Base-by-base conservation (phyloP, 2,888 invertebrate genomes). In the Linnaemya vulpina region DNA sequence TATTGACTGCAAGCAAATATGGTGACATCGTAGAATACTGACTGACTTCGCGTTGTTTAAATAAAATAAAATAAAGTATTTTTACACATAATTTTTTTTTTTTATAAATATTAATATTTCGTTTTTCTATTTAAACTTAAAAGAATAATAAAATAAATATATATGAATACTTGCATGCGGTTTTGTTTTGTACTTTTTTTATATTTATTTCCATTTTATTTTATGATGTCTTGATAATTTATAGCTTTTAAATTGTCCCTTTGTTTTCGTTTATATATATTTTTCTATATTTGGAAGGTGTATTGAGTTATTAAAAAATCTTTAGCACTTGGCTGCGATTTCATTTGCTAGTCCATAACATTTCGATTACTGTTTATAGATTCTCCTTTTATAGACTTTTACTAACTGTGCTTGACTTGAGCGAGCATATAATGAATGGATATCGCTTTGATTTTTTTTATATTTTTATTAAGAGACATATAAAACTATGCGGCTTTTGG, bases 201-300 rank as follows among this genome's bases (percentile, higher is more conserved):
- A 38, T 67, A 74, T 80, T 80, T 74, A 74, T 70, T 71, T 70
- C 38, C 22, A 49, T 81, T 81, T 81, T 67, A 65, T 67, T 83
- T 83, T 73, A 76, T 70, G 76, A 82, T 70, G 58, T 76, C 75
- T 60, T 43, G 51, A 71, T 77, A 77, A 83, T 77, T 83, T 83
- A 82, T 83, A 73, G 76, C 77, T 71, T 83, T 83, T 77, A 83
- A 83, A 83, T 83, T 76, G 71, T 73, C 65, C 63, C 82, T 77
- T 71, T 83, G 65, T 71, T 49, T 67, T 71, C 17, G 13, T 43
- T 13, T 65, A 60, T 35, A 75, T 40, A 71, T 58, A 55, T 70
- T 46, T 58, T 58, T 76, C 49, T 58, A 63, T 71, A 65, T 82
- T 77, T 73, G 63, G 70, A 58, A 83, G 71, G 71, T 83, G 65